Evolutionary conservation across 2,113 vertebrate genomes (phyloP).

Genomic region (Eptesicus fuscus): DNA sequence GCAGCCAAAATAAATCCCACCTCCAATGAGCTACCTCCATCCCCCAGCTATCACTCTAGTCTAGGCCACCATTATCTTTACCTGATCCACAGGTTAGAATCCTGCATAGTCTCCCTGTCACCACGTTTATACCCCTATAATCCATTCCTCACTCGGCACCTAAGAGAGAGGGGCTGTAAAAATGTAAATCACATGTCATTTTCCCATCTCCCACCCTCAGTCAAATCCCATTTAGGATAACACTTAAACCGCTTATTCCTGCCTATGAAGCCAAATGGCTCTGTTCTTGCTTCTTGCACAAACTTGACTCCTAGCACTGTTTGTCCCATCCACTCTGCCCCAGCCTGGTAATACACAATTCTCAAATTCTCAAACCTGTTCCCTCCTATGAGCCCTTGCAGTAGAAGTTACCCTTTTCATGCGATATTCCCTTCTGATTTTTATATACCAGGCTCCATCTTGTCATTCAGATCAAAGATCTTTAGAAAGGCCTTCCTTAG

Average conservation of each 20-base stretch:
- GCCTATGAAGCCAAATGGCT: not conserved
- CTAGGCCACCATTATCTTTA: not conserved
- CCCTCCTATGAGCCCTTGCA: not conserved
- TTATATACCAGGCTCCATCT: not conserved
- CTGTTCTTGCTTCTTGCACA: not conserved
- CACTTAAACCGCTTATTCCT: not conserved
- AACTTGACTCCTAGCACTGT: not conserved
- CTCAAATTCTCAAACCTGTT: not conserved
- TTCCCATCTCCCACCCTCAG: not conserved
- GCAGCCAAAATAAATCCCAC: not conserved
- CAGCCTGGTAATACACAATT: not conserved
- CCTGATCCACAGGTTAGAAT: not conserved
- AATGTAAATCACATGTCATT: not conserved
- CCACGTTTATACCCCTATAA: not conserved
- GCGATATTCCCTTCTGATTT: not conserved
- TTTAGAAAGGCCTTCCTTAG: not conserved
- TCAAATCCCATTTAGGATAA: not conserved
- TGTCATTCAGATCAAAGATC: not conserved
- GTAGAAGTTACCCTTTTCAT: not conserved
- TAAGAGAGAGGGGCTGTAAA: not conserved
- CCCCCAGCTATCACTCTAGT: not conserved
- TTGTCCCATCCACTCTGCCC: not conserved
- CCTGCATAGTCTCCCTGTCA: not conserved
- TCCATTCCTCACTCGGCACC: not conserved
- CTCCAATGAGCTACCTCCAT: not conserved